Percentiles rank a stretch among this genome's conserved stretches.
phyloP scores from a whole-genome alignment of 2,113 vertebrate genomes.

The Oreochromis aureus region DNA sequence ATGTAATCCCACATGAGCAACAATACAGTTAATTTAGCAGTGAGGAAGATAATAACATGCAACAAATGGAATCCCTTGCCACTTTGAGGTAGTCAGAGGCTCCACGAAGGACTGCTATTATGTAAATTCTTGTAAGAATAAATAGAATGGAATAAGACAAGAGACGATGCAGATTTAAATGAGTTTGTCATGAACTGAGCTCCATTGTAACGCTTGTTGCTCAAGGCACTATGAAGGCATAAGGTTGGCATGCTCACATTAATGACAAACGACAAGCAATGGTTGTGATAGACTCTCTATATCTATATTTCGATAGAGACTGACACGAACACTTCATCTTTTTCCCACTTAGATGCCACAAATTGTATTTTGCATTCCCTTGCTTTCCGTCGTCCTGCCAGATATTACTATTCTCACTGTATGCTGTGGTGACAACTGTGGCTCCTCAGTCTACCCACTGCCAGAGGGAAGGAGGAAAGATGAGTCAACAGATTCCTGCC shows the following conservation, averaged over 20 bases:
- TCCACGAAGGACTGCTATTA: neutral
- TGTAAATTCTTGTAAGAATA: neutral
- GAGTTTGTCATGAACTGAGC: neutral
- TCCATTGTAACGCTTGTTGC: neutral
- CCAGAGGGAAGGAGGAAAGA: slow-evolving; percentile 37
- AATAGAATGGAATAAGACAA: neutral
- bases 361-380: neutral
- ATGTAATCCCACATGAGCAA: neutral
- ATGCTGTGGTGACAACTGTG: slow-evolving; percentile 34
- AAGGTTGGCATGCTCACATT: neutral
- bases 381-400: neutral
- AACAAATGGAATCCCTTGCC: neutral
- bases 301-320: neutral
- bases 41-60: neutral
- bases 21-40: slow-evolving; percentile 16
- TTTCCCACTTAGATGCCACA: neutral
- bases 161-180: neutral
- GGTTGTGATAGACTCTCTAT: neutral
- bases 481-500: slow-evolving; percentile 43
- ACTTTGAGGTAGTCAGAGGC: neutral
- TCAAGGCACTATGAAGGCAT: neutral
- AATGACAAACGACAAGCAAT: neutral
- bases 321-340: neutral
- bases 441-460: slow-evolving; percentile 4
- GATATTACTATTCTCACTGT: neutral